phyloP scores from a whole-genome alignment of 37 sponge, comb jelly and placozoan genomes.

The Geodia barretti region DNA sequence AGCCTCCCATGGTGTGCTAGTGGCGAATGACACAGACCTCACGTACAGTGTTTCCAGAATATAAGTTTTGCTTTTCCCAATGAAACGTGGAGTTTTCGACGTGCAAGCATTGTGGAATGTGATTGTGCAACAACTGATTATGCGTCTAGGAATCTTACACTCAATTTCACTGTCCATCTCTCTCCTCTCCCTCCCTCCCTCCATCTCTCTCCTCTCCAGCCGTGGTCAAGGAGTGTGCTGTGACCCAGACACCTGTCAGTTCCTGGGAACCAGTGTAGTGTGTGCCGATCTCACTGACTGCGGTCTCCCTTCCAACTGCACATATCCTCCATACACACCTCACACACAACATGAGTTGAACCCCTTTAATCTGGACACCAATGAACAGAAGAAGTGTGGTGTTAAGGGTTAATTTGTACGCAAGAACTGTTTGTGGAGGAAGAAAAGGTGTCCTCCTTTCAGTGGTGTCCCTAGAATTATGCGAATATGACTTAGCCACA shows the following conservation, averaged over 20 bases:
- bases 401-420: too few relatives aligned
- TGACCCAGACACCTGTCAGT: slow-evolving; percentile 8
- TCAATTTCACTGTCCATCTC: neutral
- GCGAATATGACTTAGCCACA: too few relatives aligned
- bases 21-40: too few relatives aligned
- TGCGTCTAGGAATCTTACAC: neutral
- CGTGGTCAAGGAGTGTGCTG: slow-evolving; percentile 61
- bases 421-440: too few relatives aligned
- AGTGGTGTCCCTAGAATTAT: too few relatives aligned
- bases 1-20: too few relatives aligned
- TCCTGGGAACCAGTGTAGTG: neutral
- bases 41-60: too few relatives aligned
- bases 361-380: too few relatives aligned
- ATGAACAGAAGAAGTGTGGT: too few relatives aligned
- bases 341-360: neutral
- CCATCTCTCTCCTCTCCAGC: slow-evolving; percentile 2
- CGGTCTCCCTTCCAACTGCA: slow-evolving; percentile 34
- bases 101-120: neutral
- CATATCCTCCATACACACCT: slow-evolving; percentile 50
- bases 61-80: too few relatives aligned
- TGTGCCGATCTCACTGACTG: slow-evolving; percentile 30
- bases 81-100: too few relatives aligned
- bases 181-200: slow-evolving; percentile 1
- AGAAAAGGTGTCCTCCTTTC: too few relatives aligned
- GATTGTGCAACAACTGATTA: neutral